Evolutionary conservation across 2,888 invertebrate species (phyloP), one percentile per base, ranked within the genome.

Genomic region (Mythimna lalbum): DNA sequence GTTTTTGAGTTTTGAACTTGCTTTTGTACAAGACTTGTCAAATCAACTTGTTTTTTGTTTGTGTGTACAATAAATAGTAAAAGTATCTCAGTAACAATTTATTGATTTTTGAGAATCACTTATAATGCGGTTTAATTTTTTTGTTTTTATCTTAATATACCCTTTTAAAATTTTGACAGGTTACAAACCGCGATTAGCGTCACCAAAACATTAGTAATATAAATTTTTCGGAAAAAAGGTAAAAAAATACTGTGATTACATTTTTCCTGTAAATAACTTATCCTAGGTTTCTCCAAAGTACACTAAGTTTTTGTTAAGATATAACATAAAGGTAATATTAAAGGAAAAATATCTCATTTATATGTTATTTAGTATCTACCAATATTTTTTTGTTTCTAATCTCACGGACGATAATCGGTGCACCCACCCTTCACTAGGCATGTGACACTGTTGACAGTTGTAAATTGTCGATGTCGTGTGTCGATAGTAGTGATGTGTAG

Each of bases 391-490:
- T 49, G 33, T 57, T 73, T 47, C 12, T 62, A 39, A 65, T 73
- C 50, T 63, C 21, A 10, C 23, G 19, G 3, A 31, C 55, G 64
- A 70, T 55, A 67, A 75, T 57, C 12, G 50, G 64, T 7, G 27
- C 36, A 31, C 56, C 17, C n/a, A 27, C 69, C 70, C 60, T 80
- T 55, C 68, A 73, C 60, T 69, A 80, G 64, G 61, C 69, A 75
- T 73, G 80, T 79, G 85, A 86, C 90, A 89, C 76, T 77, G 88
- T 87, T 88, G 90, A 90, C 90, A 89, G 84, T 86, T 83, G 84
- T 83, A 73, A 78, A 84, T 76, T 77, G 33, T 87, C 88, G 86
- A 88, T 87, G 88, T 85, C 86, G 66, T 76, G 56, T 86, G 71
- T 87, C 83, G 87, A 84, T 84, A 79, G 65, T 87, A 76, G 82